Evolutionary conservation across 2,888 invertebrate species (phyloP), one percentile per base, ranked within the genome.

Genomic region (Rapana venosa): DNA sequence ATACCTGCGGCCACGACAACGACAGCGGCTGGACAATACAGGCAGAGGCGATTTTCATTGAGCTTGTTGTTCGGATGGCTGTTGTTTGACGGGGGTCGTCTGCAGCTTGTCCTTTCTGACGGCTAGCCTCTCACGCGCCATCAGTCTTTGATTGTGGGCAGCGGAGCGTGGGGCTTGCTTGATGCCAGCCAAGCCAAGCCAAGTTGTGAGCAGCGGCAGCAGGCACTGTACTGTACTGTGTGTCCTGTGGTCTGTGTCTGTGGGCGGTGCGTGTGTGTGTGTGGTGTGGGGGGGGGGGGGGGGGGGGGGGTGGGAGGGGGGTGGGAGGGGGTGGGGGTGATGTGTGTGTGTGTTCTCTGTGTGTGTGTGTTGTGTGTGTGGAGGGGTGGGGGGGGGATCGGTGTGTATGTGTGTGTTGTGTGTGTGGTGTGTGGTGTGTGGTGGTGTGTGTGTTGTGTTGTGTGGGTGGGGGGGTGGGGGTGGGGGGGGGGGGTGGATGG

Each of bases 311-410:
- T n/a, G n/a, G n/a, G n/a, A n/a, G n/a, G n/a, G n/a, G n/a, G n/a
- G n/a, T n/a, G n/a, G n/a, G n/a, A n/a, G n/a, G n/a, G n/a, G n/a
- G n/a, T n/a, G n/a, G n/a, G n/a, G n/a, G n/a, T n/a, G n/a, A n/a
- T n/a, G n/a, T 70, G 70, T 70, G 70, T 70, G 70, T 70, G 70
- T 70, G n/a, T n/a, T n/a, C n/a, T n/a, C n/a, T n/a, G 70, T 70
- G 70, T 70, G 70, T 70, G 70, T 70, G 70, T 70, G 70, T n/a
- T n/a, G n/a, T n/a, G n/a, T n/a, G n/a, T n/a, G n/a, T n/a, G n/a
- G n/a, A n/a, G n/a, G n/a, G n/a, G n/a, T n/a, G n/a, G n/a, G n/a
- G n/a, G n/a, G n/a, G n/a, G n/a, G n/a, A n/a, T n/a, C n/a, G n/a
- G n/a, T n/a, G n/a, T n/a, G n/a, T n/a, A n/a, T n/a, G n/a, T n/a